Base-by-base conservation (phyloP, 1,140 invertebrate genomes). In the Polypedilum vanderplanki region DNA sequence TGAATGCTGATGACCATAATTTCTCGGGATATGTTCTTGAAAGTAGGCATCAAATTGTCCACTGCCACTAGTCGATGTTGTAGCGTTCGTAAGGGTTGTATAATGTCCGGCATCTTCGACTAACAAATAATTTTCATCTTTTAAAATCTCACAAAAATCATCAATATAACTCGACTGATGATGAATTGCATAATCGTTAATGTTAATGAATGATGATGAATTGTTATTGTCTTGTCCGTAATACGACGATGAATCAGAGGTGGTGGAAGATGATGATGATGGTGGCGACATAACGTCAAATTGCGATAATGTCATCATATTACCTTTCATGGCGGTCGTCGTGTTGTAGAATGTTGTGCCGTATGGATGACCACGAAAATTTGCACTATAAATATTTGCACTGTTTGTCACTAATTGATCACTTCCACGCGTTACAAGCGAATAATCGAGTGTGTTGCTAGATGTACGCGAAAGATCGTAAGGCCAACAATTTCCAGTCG, bases 301-400 rank as follows among this genome's bases (percentile, higher is more conserved):
- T 70, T 18, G 65, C 18, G 65, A 10, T 70, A 22, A 22, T 70
- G 65, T 22, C 65, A 70, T 70, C 20, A 70, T 20, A 70, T 70
- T 70, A 70, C 65, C 65, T 70, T 70, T 70, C 65, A 70, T 70
- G 17, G 65, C 65, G 65, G 20, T 70, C 65, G 18, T 70, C 8
- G 65, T 17, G 17, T 7, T 57, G n/a, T 57, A 12, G 46, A 12
- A 57, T 12, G 15, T 12, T 57, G 46, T n/a, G 15, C 46, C 46
- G 46, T 57, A 57, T 12, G 12, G 46, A 57, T 57, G 65, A 70
- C 9, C 9, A 18, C 65, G 20, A 9, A 70, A 70, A 70, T 70
- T 70, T 70, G 17, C 15, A 9, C 46, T 17, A 17, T 12, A 12
- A 20, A 18, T 22, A 70, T 10, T 70, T 20, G 65, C n/a, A 70